These are phyloP conservation scores for Circaetus gallicus DNA, from an alignment of 2,113 vertebrate species.

Conservation along the genomic window DNA sequence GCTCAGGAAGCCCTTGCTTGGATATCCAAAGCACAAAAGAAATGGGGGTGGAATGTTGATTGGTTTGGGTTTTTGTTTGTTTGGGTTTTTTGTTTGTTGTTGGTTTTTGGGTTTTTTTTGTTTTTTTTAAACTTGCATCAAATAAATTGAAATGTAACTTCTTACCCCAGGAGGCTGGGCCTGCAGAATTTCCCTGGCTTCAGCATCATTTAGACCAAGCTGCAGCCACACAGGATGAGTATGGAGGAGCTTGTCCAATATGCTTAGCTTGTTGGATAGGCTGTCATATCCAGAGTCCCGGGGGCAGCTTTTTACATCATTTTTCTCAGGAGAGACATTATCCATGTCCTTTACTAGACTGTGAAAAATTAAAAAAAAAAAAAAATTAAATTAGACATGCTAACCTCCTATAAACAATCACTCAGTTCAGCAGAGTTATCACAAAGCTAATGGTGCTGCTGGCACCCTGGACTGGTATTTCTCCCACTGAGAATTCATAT, in stretches of 20 bases:
- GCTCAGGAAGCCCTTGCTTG: not conserved
- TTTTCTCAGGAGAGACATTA: slow-evolving; percentile 74
- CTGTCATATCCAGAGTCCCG: slow-evolving; percentile 89
- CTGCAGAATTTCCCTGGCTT: slow-evolving; percentile 77
- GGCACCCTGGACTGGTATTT: not conserved
- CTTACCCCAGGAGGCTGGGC: slow-evolving; percentile 88
- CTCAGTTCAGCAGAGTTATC: not conserved
- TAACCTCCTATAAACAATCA: not conserved
- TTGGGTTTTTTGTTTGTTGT: not conserved
- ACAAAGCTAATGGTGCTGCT: not conserved
- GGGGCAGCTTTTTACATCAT: slow-evolving; percentile 63
- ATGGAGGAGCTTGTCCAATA: slow-evolving; percentile 87
- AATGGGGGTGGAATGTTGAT: not conserved
- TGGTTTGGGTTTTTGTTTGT: not conserved
- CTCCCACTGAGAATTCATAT: not conserved
- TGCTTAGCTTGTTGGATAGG: slow-evolving; percentile 84
- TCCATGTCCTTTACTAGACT: slow-evolving; percentile 84
- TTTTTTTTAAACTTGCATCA: not conserved
- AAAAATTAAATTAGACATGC: not conserved
- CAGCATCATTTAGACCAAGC: slow-evolving; percentile 81
- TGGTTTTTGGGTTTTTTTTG: too few relatives aligned
- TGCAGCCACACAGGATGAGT: slow-evolving; percentile 91
- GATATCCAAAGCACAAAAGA: not conserved
- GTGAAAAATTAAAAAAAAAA: not conserved
- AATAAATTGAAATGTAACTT: not conserved